Percentiles rank a stretch among this genome's conserved stretches.
Conservation (phyloP, 1,140 invertebrate genomes). For the Diabrotica undecimpunctata region DNA sequence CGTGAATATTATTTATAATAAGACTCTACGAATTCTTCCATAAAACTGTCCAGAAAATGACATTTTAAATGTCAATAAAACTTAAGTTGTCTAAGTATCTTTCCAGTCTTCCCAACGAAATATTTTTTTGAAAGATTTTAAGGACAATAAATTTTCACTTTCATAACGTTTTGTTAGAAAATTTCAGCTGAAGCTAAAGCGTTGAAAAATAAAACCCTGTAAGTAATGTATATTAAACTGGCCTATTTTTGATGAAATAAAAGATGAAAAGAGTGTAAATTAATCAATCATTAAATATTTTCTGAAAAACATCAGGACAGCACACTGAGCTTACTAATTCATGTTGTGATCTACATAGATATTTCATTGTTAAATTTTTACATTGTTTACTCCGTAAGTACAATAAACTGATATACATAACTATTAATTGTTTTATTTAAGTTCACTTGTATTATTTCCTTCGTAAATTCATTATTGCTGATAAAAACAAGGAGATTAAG, state of each 20-base stretch:
- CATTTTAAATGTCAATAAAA: conserved; percentile 14
- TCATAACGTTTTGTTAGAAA: not conserved
- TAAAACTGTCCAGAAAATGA: conserved; percentile 5
- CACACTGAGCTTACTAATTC: conserved; percentile 17
- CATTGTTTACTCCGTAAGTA: conserved; percentile 18
- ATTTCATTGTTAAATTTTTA: conserved; percentile 20
- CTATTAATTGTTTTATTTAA: not conserved
- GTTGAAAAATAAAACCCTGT: not conserved
- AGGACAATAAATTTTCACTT: conserved; percentile 5
- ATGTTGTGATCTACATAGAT: conserved; percentile 20
- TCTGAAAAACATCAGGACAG: conserved; percentile 12
- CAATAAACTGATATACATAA: conserved; percentile 10
- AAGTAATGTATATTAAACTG: conserved; percentile 10
- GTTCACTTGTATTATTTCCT: too few relatives aligned
- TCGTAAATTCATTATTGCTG: too few relatives aligned
- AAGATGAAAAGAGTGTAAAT: not conserved
- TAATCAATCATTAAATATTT: conserved; percentile 1
- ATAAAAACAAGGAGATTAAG: too few relatives aligned
- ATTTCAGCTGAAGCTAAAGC: not conserved
- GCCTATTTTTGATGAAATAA: conserved; percentile 11
- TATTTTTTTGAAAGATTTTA: not conserved
- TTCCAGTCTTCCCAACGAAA: conserved; percentile 5
- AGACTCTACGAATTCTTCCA: not conserved
- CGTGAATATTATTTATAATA: too few relatives aligned
- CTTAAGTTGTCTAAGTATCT: not conserved